These are phyloP conservation scores for Gryllus bimaculatus DNA, from an alignment of 1,140 invertebrate species.

Conservation along the genomic window DNA sequence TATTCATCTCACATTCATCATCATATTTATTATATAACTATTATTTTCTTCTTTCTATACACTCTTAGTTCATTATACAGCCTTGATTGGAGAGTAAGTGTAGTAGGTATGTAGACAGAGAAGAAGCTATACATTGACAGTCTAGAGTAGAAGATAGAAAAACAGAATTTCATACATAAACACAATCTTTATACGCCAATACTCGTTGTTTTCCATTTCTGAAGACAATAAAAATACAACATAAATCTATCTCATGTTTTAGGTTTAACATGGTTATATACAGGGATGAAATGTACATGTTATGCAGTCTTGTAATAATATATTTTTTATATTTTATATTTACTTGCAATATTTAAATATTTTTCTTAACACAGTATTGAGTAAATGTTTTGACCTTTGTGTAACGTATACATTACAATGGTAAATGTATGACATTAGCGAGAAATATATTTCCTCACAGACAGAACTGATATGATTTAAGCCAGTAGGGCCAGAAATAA, in stretches of 20 bases:
- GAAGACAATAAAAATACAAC: background rate
- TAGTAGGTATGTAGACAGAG: background rate
- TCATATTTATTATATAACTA: background rate
- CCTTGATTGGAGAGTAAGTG: background rate
- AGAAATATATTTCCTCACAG: too few relatives aligned
- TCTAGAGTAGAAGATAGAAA: background rate
- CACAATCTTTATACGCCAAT: background rate
- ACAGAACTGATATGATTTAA: too few relatives aligned
- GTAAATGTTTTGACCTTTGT: background rate
- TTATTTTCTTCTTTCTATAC: background rate
- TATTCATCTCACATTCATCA: background rate
- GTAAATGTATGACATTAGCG: background rate
- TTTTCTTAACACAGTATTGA: background rate
- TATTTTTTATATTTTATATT: background rate
- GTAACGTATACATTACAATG: background rate
- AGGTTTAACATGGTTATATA: background rate
- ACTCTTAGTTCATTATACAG: background rate
- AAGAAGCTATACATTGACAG: background rate
- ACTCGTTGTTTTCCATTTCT: background rate
- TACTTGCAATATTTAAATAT: background rate
- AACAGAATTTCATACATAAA: background rate
- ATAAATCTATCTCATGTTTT: background rate
- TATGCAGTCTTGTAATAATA: conserved; percentile 5
- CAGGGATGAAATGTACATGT: background rate
- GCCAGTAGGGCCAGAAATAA: too few relatives aligned